phyloP scores from a whole-genome alignment of 2,113 vertebrate genomes.

The Gadus macrocephalus region DNA sequence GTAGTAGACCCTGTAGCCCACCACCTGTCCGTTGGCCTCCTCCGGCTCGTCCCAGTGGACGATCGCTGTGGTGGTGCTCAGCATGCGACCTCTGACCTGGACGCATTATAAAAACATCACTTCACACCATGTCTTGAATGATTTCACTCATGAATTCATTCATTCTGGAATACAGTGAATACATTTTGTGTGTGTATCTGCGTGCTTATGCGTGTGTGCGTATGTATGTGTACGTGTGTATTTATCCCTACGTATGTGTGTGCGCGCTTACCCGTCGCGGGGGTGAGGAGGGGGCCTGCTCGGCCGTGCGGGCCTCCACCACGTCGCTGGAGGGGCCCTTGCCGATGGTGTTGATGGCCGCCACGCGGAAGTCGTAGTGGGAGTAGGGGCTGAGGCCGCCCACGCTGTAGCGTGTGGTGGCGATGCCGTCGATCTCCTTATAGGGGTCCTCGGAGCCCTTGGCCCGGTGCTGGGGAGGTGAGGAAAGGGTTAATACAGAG shows the following conservation, averaged over 20 bases:
- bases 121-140: too few species aligned
- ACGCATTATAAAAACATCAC: background rate
- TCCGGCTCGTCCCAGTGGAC: slow-evolving; percentile 99
- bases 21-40: slow-evolving; percentile 96
- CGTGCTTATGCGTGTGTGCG: too few species aligned
- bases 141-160: too few species aligned
- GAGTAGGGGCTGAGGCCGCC: slow-evolving; percentile 97
- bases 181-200: too few species aligned
- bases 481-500: background rate
- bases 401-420: slow-evolving; percentile 95
- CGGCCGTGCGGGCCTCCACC: slow-evolving; percentile 90
- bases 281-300: slow-evolving; percentile 94
- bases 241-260: too few species aligned
- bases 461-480: slow-evolving; percentile 81
- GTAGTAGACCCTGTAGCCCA: slow-evolving; percentile 97
- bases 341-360: slow-evolving; percentile 96
- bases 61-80: slow-evolving; percentile 95
- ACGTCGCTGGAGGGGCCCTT: slow-evolving; percentile 88
- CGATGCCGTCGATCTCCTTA: slow-evolving; percentile 97
- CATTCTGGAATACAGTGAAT: too few species aligned
- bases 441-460: slow-evolving; percentile 86
- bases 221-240: too few species aligned
- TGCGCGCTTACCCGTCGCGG: slow-evolving; percentile 85
- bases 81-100: slow-evolving; percentile 91
- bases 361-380: slow-evolving; percentile 92